Base-by-base conservation (phyloP, 2,888 invertebrate genomes). In the Mimachlamys varia region DNA sequence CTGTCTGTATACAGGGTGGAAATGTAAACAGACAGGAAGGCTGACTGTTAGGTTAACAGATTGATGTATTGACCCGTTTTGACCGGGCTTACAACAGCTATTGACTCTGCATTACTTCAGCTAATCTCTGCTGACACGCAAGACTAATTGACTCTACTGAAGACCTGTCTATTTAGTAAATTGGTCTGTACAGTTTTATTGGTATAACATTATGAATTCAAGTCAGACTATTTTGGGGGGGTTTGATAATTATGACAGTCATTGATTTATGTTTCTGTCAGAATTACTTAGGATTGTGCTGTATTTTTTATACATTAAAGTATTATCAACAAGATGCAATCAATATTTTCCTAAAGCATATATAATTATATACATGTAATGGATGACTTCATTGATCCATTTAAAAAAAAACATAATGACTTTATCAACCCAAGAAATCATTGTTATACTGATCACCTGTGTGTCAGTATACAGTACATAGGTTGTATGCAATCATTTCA, bases 21-120 rank as follows among this genome's bases (percentile, higher is more conserved):
- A 27, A 76, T 76, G 76, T 76, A 76, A 76, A 76, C 33, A 76
- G 0, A 76, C 27, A 76, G 76, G 33, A 33, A 76, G 76, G 33
- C 27, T 33, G 76, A 76, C 76, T 76, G 33, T 76, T 76, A 33
- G 27, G 15, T 33, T 76, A 76, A 33, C 76, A 33, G 76, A 76
- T 76, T 33, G 76, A 76, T 76, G 76, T 76, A 76, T 76, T 76
- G 76, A 76, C 33, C 76, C 27, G 22, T 76, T 33, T 76, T 76
- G 76, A 76, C 33, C 76, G 10, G 22, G 13, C 27, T 76, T 27
- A 76, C 33, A 44, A 44, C 44, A 44, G 44, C 44, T 44, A 44
- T 44, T 44, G 44, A 44, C 44, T 44, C 4, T 3, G 44, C 44
- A 44, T 44, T 44, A 44, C 44, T 33, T 76, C 33, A 33, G 76